These are phyloP conservation scores for Pectinophora gossypiella DNA, from an alignment of 1,140 invertebrate species.

Conservation along the genomic window DNA sequence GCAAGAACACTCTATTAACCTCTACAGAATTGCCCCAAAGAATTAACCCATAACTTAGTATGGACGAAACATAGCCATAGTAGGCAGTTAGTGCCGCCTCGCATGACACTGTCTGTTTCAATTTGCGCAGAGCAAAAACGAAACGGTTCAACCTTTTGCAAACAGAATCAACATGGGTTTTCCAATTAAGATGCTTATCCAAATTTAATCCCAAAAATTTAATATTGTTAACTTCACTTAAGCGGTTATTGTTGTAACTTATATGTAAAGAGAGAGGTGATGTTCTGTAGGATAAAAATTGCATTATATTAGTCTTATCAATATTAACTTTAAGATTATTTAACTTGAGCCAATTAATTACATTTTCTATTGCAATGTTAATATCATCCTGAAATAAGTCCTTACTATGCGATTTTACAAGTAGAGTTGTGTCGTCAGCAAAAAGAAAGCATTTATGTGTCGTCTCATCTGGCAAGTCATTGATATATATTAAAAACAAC, in stretches of 20 bases:
- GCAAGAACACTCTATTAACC: background rate
- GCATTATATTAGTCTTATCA: background rate
- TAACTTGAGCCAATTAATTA: background rate
- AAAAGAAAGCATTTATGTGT: background rate
- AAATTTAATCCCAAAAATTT: slow-evolving; percentile 1
- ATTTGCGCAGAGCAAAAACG: background rate
- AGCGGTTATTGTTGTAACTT: too few relatives aligned
- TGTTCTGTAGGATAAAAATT: too few relatives aligned
- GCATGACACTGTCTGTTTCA: background rate
- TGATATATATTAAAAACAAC: slow-evolving; percentile 2
- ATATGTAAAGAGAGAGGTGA: too few relatives aligned
- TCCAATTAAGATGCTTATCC: slow-evolving; percentile 1
- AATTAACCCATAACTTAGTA: background rate
- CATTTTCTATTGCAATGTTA: background rate
- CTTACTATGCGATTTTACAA: background rate
- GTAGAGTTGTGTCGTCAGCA: background rate
- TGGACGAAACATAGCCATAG: background rate
- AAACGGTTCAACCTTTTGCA: background rate
- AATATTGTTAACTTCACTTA: too few relatives aligned
- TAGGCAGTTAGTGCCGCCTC: background rate
- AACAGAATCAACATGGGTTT: background rate
- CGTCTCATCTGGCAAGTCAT: background rate
- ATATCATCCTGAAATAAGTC: background rate
- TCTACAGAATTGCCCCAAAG: slow-evolving; percentile 2
- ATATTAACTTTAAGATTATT: background rate